Base-by-base conservation (phyloP, 2,113 vertebrate genomes). In the Saguinus imperator region DNA sequence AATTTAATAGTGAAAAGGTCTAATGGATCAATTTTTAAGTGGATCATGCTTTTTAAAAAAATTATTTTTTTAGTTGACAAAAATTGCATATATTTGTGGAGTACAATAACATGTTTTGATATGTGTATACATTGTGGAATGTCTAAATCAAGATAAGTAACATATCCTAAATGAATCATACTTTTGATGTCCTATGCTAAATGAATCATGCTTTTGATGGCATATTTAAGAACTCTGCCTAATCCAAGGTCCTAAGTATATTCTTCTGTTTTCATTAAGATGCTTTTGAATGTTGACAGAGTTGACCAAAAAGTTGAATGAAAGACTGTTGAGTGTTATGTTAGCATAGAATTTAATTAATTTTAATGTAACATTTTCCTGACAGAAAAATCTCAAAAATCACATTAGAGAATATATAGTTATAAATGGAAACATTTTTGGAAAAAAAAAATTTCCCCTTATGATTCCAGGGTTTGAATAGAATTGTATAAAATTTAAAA, bases 371-470 rank as follows among this genome's bases (percentile, higher is more conserved):
- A n/a, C n/a, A 84, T 73, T 91, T 97, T 89, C 45, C 45, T 45
- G 40, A 91, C n/a, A 96, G 45, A 75, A 93, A 93, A 88, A 79
- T 50, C 25, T 79, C 10, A 88, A 40, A 79, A 92, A 48, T 76
- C 35, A 82, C 14, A 45, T 58, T 91, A 83, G 8, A 91, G 80
- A 87, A 84, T 64, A 81, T 4, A 25, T 45, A 76, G 8, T 85
- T 80, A 57, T 27, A 94, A 75, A 89, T 77, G 16, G 40, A 89
- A 92, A 61, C 13, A 13, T 8, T 52, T 89, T 96, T 81, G 55
- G 14, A 29, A 37, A 87, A 81, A 81, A 61, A 37, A 17, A 11
- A 17, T 7, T 64, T 50, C 84, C 7, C 5, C 23, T 89, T 93
- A 27, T 11, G n/a, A 57, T 87, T 20, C n/a, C 40, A 83, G 37